A percentile compares a stretch with the other conserved stretches of the same genome.
Evolutionary conservation across 2,797 vertebrate species (phyloP).

Genomic region (Cyprinella venusta): DNA sequence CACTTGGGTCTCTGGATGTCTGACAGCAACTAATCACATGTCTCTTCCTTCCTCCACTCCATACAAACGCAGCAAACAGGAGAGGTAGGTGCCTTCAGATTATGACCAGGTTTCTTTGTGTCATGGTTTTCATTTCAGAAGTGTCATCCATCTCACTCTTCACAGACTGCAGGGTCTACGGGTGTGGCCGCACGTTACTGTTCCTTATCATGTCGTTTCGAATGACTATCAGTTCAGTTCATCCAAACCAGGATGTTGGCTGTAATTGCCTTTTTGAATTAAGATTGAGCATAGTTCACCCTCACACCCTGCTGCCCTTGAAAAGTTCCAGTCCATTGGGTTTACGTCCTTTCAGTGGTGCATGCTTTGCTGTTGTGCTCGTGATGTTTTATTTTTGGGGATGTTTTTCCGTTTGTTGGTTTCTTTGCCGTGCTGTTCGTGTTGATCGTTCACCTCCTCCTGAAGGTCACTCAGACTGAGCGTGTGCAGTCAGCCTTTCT

Average conservation of each 20-base stretch:
- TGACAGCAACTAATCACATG: slow-evolving; percentile 51
- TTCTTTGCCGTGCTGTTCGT: slow-evolving; percentile 43
- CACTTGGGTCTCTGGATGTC: not conserved
- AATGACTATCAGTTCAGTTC: slow-evolving; percentile 1
- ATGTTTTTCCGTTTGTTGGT: not conserved
- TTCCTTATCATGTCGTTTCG: slow-evolving; percentile 27
- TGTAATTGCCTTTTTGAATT: slow-evolving; percentile 17
- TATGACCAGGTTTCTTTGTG: slow-evolving; percentile 14
- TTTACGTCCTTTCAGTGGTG: slow-evolving; percentile 11
- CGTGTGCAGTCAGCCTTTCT: slow-evolving; percentile 70
- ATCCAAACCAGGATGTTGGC: slow-evolving; percentile 14
- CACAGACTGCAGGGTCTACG: slow-evolving; percentile 35
- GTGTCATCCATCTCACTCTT: slow-evolving; percentile 21
- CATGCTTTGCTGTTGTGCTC: slow-evolving; percentile 40
- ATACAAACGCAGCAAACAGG: slow-evolving; percentile 91
- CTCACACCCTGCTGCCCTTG: slow-evolving; percentile 45
- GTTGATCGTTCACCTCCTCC: slow-evolving; percentile 51
- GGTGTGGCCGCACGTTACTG: not conserved
- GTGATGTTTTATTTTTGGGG: slow-evolving; percentile 70
- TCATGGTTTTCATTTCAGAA: slow-evolving; percentile 8
- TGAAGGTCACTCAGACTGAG: slow-evolving; percentile 65
- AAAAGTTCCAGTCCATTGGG: slow-evolving; percentile 8
- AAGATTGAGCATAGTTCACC: slow-evolving; percentile 19
- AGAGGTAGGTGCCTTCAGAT: slow-evolving; percentile 85
- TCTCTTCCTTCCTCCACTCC: slow-evolving; percentile 48